Conservation (phyloP, 2,113 vertebrate species). For the Brienomyrus brachyistius region DNA sequence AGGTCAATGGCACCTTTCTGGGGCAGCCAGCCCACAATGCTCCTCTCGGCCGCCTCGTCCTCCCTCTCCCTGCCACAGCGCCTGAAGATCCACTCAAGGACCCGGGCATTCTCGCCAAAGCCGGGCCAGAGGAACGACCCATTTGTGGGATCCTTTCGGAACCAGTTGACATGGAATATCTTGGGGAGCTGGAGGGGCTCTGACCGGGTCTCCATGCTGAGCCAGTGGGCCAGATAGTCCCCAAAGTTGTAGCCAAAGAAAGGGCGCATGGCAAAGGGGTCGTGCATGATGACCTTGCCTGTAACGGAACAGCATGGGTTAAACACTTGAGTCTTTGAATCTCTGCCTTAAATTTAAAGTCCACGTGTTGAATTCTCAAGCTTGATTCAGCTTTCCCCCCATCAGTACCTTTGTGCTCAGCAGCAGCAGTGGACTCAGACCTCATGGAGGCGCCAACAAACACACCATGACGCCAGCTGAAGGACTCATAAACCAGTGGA, state of each 20-base stretch:
- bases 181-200: slow-evolving; percentile 72
- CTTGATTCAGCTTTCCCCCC: not conserved
- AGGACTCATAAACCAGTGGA: slow-evolving; percentile 61
- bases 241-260: slow-evolving; percentile 73
- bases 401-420: slow-evolving; percentile 59
- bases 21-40: slow-evolving; percentile 63
- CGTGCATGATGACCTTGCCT: slow-evolving; percentile 65
- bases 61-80: slow-evolving; percentile 58
- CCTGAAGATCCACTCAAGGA: slow-evolving; percentile 95
- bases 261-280: slow-evolving; percentile 65
- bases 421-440: slow-evolving; percentile 61
- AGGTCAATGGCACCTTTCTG: slow-evolving; percentile 59
- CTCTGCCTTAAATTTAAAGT: not conserved
- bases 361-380: not conserved
- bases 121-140: slow-evolving; percentile 61
- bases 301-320: not conserved
- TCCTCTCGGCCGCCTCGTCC: slow-evolving; percentile 66
- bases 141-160: slow-evolving; percentile 73
- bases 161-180: slow-evolving; percentile 99
- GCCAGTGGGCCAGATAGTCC: slow-evolving; percentile 91
- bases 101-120: slow-evolving; percentile 51
- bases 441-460: slow-evolving; percentile 64
- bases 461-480: slow-evolving; percentile 61
- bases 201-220: slow-evolving; percentile 81
- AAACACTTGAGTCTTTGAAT: not conserved